Base-by-base conservation (phyloP, 2,888 invertebrate genomes). In the Nomada goodeniana region DNA sequence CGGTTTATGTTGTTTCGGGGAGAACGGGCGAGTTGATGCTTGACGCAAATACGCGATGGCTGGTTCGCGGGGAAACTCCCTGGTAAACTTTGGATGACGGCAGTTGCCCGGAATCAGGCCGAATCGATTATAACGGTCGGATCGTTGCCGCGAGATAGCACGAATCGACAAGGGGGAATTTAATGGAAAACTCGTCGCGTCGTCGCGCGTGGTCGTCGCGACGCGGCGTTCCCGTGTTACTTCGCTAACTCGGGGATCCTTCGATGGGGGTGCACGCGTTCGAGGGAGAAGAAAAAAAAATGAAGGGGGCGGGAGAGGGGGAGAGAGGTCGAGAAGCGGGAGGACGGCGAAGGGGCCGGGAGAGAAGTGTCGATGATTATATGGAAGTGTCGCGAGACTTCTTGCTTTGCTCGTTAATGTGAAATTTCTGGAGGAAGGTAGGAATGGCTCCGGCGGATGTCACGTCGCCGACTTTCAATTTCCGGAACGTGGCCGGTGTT, bases 391-490 rank as follows among this genome's bases (percentile, higher is more conserved):
- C 68, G 47, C 80, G 55, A 29, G 59, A 63, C 78, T 77, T 85
- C 75, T 84, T 52, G 61, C 79, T 78, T 76, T 53, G 70, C 73
- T 89, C 82, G 89, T 86, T 89, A 89, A 89, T 86, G 85, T 80
- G 83, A 88, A 88, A 86, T 88, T 86, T 86, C 85, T 84, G 83
- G 71, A 77, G 81, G 86, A 77, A 79, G 81, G 79, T 86, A 69
- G 76, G 71, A 80, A 80, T 76, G 57, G 61, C 65, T 63, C 59
- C 81, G 76, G 82, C 89, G 91, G 90, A 91, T 90, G 89, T 91
- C 92, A 91, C 91, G 91, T 89, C 87, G 86, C 90, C 85, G 91
- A 91, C 90, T 91, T 92, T 92, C 92, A 92, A 92, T 92, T 92
- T 92, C 92, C 92, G 91, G 91, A 70, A 86, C 80, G 84, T 84